These are phyloP conservation scores for Drosophila pallidifrons DNA, from an alignment of 1,140 invertebrate genomes.

Conservation along the genomic window DNA sequence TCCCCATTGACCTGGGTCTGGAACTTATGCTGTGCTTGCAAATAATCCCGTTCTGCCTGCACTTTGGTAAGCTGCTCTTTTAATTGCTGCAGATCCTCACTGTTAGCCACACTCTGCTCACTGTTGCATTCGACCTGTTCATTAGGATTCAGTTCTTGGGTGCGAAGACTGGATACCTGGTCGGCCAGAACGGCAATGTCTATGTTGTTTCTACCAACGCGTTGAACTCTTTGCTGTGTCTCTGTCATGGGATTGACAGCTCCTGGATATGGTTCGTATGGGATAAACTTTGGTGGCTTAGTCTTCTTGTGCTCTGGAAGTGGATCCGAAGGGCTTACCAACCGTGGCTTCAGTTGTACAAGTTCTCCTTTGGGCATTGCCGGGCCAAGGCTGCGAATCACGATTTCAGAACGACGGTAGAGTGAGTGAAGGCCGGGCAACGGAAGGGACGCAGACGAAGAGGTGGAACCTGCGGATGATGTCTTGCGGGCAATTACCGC, in stretches of 20 bases:
- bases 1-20: constrained; percentile 95
- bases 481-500: constrained; percentile 41
- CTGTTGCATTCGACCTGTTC: constrained; percentile 46
- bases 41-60: constrained; percentile 87
- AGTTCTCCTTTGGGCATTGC: constrained; percentile 76
- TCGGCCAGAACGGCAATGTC: constrained; percentile 89
- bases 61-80: constrained; percentile 82
- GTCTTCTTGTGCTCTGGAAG: constrained; percentile 85
- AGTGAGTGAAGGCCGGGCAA: constrained; percentile 74
- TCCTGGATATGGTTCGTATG: constrained; percentile 95
- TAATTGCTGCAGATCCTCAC: constrained; percentile 52
- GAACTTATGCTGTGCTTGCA: constrained; percentile 90
- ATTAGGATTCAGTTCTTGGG: constrained; percentile 84
- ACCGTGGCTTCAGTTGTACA: constrained; percentile 67
- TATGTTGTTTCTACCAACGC: constrained; percentile 87
- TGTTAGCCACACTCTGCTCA: constrained; percentile 78
- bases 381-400: constrained; percentile 65
- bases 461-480: constrained; percentile 27
- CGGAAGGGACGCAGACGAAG: constrained; percentile 26
- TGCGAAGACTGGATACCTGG: constrained; percentile 89
- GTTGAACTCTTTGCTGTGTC: constrained; percentile 39
- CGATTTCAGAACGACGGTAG: constrained; percentile 64
- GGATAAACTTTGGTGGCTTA: constrained; percentile 93
- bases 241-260: constrained; percentile 91
- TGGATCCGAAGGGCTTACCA: constrained; percentile 45